A percentile compares a stretch with the other conserved stretches of the same genome.
These are phyloP conservation scores for Rhimphoctona megacephalus DNA, from an alignment of 2,888 invertebrate genomes.

Conservation along the genomic window DNA sequence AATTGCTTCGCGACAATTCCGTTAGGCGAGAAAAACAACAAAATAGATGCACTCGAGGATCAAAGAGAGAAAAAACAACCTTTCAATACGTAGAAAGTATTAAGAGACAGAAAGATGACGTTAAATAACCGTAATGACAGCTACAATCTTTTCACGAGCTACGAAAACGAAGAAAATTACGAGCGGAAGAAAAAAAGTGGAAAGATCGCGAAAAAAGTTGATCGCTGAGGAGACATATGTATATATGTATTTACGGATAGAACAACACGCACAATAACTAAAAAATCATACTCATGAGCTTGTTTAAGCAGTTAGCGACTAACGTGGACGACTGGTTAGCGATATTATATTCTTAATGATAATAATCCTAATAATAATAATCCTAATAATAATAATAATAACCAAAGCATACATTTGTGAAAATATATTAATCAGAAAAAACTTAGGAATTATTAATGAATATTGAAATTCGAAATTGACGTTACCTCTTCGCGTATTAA, in stretches of 20 bases:
- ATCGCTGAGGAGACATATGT: neutral
- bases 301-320: conserved; percentile 33
- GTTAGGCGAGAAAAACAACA: neutral
- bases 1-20: conserved; percentile 48
- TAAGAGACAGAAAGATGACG: neutral
- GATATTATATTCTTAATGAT: neutral
- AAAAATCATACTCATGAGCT: conserved; percentile 39
- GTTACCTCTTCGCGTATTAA: conserved; percentile 21
- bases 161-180: neutral
- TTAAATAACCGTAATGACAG: neutral
- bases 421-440: conserved; percentile 5
- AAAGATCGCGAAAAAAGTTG: neutral
- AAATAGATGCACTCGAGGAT: neutral
- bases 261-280: conserved; percentile 59
- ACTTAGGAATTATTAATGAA: neutral
- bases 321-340: conserved; percentile 14
- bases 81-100: neutral
- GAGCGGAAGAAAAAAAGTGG: neutral
- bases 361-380: conserved; percentile 4
- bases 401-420: neutral
- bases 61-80: neutral
- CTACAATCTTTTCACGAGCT: neutral
- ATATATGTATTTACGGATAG: conserved; percentile 22
- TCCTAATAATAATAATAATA: conserved; percentile 8
- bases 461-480: neutral